These are phyloP conservation scores for Anguilla marmorata DNA, from an alignment of 2,797 vertebrate species.

Conservation along the genomic window DNA sequence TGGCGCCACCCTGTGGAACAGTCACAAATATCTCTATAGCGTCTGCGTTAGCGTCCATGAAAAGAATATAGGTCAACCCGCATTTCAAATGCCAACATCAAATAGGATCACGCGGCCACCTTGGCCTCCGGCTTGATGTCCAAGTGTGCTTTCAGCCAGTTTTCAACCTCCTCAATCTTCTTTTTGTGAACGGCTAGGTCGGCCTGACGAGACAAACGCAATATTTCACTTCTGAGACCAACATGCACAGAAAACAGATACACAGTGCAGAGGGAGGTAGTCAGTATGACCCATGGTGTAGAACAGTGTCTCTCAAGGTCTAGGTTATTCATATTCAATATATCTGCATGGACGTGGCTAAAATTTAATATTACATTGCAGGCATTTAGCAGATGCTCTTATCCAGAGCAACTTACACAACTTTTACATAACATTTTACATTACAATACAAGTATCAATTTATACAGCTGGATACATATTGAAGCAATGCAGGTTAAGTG, in stretches of 20 bases:
- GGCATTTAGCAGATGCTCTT: too few species aligned
- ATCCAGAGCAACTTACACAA: too few species aligned
- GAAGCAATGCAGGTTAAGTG: too few species aligned
- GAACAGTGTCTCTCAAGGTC: background rate
- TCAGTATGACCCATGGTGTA: conserved; percentile 6
- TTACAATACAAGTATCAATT: too few species aligned
- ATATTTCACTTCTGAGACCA: background rate
- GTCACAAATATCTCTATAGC: background rate
- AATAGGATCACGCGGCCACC: conserved; percentile 53
- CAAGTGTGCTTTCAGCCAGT: conserved; percentile 79
- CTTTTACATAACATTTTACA: too few species aligned
- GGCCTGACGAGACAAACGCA: conserved; percentile 64
- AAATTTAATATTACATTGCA: too few species aligned
- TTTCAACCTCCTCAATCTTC: conserved; percentile 93
- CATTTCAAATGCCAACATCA: background rate
- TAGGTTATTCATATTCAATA: background rate
- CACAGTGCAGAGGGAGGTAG: background rate
- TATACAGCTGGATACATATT: too few species aligned
- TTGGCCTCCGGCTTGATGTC: conserved; percentile 63
- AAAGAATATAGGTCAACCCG: background rate
- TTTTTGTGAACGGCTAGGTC: conserved; percentile 96
- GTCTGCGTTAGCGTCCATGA: background rate
- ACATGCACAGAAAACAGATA: background rate
- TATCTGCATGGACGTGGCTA: background rate
- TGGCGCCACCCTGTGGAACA: conserved; percentile 71